Conservation (phyloP, 2,797 vertebrate genomes). For the Clarias laeviceps region DNA sequence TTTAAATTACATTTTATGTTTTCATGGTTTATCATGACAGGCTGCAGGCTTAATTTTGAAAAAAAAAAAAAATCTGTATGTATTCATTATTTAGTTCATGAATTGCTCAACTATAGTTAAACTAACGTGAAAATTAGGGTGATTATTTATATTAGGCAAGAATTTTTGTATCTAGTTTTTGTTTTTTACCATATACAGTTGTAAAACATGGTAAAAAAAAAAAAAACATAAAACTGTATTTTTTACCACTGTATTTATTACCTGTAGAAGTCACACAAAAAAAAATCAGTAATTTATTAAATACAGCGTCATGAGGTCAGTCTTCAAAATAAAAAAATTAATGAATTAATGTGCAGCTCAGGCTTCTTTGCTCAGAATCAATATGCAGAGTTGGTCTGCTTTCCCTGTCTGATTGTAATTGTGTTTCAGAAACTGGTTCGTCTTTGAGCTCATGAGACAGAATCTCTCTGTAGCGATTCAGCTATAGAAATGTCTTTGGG, state of each 20-base stretch:
- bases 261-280: too few relatives aligned
- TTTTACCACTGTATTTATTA: too few relatives aligned
- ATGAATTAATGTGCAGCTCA: conserved; percentile 33
- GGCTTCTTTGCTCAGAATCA: conserved; percentile 21
- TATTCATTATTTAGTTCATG: too few relatives aligned
- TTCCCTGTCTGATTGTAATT: neutral
- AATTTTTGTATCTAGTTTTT: too few relatives aligned
- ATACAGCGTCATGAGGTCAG: neutral
- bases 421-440: neutral
- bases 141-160: too few relatives aligned
- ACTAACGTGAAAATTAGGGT: too few relatives aligned
- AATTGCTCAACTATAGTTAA: too few relatives aligned
- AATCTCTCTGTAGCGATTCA: neutral
- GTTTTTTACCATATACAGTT: too few relatives aligned
- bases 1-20: neutral
- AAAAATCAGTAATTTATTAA: neutral
- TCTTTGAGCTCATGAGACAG: neutral
- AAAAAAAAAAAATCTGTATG: too few relatives aligned
- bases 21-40: neutral
- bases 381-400: conserved; percentile 9
- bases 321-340: neutral
- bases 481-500: neutral
- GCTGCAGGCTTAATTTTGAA: neutral
- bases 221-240: too few relatives aligned
- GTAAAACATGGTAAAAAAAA: too few relatives aligned